Evolutionary conservation across 2,113 vertebrate species (phyloP).

Genomic region (Ceyx melanurus): DNA sequence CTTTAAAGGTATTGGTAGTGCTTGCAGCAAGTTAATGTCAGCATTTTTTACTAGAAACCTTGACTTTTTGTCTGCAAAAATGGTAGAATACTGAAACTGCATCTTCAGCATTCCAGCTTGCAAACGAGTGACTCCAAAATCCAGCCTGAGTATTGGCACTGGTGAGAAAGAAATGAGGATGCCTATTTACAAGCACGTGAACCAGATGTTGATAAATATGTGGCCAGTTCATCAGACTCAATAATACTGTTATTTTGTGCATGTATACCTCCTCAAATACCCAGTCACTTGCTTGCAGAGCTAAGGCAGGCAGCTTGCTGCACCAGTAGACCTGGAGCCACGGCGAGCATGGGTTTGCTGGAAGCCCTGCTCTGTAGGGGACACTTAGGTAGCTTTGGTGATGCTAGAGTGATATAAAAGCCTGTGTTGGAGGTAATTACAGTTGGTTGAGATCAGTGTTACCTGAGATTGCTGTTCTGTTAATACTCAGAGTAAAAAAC

Average conservation of each 20-base stretch:
- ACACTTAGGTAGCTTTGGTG: not conserved
- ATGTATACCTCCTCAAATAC: not conserved
- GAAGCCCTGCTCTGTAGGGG: no score
- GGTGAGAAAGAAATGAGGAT: not conserved
- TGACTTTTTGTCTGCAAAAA: conserved; percentile 10
- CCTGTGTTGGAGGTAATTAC: not conserved
- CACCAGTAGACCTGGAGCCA: fast-evolving
- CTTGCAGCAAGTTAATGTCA: conserved; percentile 5
- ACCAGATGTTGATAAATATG: not conserved
- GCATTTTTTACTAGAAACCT: conserved; percentile 46
- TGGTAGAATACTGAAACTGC: not conserved
- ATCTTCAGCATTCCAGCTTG: not conserved
- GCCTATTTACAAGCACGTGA: not conserved
- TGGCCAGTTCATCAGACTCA: not conserved
- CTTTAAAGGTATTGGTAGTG: not conserved
- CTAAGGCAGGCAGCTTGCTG: not conserved
- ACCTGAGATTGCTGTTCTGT: not conserved
- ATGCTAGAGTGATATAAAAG: not conserved
- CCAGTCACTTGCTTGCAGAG: not conserved
- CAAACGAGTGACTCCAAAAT: not conserved
- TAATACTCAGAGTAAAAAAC: not conserved
- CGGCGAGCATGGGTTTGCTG: fast-evolving
- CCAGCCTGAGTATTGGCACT: not conserved
- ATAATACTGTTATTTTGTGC: not conserved
- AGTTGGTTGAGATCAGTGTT: not conserved